Evolutionary conservation across 1,140 invertebrate species (phyloP).

Genomic region (silkworm (Bombyx mori)): ASM3026992v2 NC_085128.1:13174001-13174500

Average conservation of each 20-base stretch:
- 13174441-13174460: neutral
- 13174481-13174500: neutral
- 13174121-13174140: constrained; percentile 54
- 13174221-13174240: constrained; percentile 53
- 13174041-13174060: constrained; percentile 41
- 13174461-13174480: neutral
- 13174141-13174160: constrained; percentile 64
- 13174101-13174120: constrained; percentile 48
- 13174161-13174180: constrained; percentile 63
- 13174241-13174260: constrained; percentile 26
- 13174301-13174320: constrained; percentile 87
- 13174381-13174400: too few species aligned
- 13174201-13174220: constrained; percentile 51
- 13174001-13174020: constrained; percentile 48
- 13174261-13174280: constrained; percentile 46
- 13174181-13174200: constrained; percentile 55
- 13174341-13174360: constrained; percentile 77
- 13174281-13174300: constrained; percentile 86
- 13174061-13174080: constrained; percentile 49
- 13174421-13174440: too few species aligned
- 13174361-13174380: constrained; percentile 77
- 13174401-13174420: too few species aligned
- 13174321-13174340: constrained; percentile 80
- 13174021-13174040: constrained; percentile 53
- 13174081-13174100: constrained; percentile 56